A percentile compares a stretch with the other conserved stretches of the same genome.
phyloP scores from a whole-genome alignment of 2,797 vertebrate species.

The Mormyrus proboscirostris region DNA sequence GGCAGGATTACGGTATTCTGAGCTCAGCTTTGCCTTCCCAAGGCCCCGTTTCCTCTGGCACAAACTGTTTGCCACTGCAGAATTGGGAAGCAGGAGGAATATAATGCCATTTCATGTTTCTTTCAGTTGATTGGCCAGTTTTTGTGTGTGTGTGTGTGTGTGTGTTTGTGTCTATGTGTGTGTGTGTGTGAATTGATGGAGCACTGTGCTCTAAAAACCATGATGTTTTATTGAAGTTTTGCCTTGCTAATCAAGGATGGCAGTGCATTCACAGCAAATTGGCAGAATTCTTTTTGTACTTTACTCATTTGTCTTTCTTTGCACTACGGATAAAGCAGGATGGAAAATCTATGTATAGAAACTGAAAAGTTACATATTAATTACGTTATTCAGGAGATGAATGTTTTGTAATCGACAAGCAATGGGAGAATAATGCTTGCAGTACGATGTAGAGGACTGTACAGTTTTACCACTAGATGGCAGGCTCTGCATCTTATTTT shows the following conservation, averaged over 20 bases:
- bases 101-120: neutral
- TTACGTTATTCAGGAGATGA: neutral
- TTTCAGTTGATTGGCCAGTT: neutral
- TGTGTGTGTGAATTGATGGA: neutral
- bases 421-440: neutral
- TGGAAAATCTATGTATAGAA: neutral
- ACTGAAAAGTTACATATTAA: neutral
- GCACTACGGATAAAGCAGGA: neutral
- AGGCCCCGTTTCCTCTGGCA: neutral
- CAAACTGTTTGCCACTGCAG: neutral
- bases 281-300: neutral
- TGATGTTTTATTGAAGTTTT: neutral
- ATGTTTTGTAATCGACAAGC: neutral
- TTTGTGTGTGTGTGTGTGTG: neutral
- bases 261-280: neutral
- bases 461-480: slow-evolving; percentile 35
- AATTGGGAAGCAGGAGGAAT: neutral
- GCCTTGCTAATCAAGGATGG: neutral
- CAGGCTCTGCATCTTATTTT: slow-evolving; percentile 21
- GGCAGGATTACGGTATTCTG: neutral
- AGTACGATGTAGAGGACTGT: neutral
- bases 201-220: neutral
- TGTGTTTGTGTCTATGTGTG: neutral
- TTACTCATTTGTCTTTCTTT: neutral
- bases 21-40: neutral